Evolutionary conservation across 1,140 invertebrate species (phyloP).

Genomic region (Microplitis demolitor): DNA sequence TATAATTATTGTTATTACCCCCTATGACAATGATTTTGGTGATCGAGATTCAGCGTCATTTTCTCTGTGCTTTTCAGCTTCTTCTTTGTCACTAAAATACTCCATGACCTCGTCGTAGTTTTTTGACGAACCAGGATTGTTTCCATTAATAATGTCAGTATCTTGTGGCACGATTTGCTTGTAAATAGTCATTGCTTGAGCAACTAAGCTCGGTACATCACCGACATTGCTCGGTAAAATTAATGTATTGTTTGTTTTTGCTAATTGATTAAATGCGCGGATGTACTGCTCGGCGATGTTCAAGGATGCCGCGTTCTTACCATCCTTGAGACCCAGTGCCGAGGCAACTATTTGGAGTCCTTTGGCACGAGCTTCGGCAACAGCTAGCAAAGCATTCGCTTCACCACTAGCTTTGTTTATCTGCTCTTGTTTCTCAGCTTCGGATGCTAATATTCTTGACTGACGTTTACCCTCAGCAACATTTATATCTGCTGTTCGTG

Average conservation of each 20-base stretch:
- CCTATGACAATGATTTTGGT: constrained; percentile 20
- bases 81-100: constrained; percentile 66
- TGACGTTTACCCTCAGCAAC: constrained; percentile 94
- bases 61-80: constrained; percentile 45
- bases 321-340: constrained; percentile 71
- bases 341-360: constrained; percentile 77
- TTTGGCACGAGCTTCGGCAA: constrained; percentile 82
- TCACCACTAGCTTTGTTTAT: constrained; percentile 88
- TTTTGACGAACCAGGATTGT: not conserved
- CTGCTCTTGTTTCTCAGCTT: constrained; percentile 85
- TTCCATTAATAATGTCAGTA: not conserved
- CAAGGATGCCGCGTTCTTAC: constrained; percentile 88
- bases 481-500: constrained; percentile 94
- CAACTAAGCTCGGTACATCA: constrained; percentile 83
- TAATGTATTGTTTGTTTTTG: constrained; percentile 92
- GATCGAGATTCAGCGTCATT: constrained; percentile 31
- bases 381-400: constrained; percentile 82
- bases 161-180: constrained; percentile 63
- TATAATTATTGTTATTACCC: constrained; percentile 10
- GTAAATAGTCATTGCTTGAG: constrained; percentile 78
- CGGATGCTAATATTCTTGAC: constrained; percentile 90
- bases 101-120: constrained; percentile 54
- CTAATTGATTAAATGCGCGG: constrained; percentile 88
- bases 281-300: constrained; percentile 95
- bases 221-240: constrained; percentile 90